Conservation (phyloP, 2,797 vertebrate species). For the Oryzias sinensis region DNA sequence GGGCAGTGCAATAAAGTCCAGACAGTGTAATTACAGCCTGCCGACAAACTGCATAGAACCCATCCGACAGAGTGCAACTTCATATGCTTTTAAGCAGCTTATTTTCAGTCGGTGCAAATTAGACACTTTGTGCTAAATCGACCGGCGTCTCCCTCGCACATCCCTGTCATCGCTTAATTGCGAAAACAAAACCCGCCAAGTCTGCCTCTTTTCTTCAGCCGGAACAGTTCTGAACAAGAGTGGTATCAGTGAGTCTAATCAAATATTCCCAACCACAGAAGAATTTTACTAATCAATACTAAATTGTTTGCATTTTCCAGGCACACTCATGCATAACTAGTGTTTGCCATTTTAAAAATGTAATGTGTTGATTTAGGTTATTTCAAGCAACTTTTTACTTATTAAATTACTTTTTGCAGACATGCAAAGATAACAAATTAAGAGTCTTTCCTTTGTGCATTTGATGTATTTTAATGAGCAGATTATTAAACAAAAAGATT, state of each 20-base stretch:
- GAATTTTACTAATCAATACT: too few relatives aligned
- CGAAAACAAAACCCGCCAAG: constrained; percentile 52
- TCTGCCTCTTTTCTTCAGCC: constrained; percentile 7
- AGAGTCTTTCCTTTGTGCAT: not conserved
- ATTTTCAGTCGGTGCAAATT: constrained; percentile 53
- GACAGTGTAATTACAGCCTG: constrained; percentile 59
- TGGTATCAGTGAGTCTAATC: too few relatives aligned
- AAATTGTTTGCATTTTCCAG: too few relatives aligned
- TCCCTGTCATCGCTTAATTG: constrained; percentile 48
- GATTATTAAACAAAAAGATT: not conserved
- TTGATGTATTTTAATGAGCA: not conserved
- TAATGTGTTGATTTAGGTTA: too few relatives aligned
- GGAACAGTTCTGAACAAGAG: constrained; percentile 23
- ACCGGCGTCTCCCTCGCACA: constrained; percentile 22
- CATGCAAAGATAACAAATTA: not conserved
- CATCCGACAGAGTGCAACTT: constrained; percentile 37
- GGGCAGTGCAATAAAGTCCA: constrained; percentile 40
- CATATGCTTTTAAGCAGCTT: constrained; percentile 59
- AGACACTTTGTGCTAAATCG: constrained; percentile 55
- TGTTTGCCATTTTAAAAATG: too few relatives aligned
- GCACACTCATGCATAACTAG: too few relatives aligned
- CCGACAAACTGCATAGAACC: constrained; percentile 44
- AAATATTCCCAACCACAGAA: too few relatives aligned
- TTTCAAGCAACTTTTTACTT: too few relatives aligned
- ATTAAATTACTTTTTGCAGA: too few relatives aligned